phyloP scores from a whole-genome alignment of 2,888 invertebrate genomes.

The Ochropleura leucogaster region DNA sequence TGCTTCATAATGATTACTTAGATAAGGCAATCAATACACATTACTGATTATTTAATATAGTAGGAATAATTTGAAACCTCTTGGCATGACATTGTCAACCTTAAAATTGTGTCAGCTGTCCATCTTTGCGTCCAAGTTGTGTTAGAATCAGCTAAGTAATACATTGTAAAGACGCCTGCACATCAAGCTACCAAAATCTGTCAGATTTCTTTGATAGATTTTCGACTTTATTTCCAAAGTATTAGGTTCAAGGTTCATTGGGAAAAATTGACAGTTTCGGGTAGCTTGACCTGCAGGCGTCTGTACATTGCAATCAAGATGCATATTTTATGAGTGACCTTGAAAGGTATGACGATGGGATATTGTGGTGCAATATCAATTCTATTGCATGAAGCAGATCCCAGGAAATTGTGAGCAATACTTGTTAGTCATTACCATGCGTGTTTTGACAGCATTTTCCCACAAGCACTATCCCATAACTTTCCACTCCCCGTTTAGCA shows the following conservation, averaged over 20 bases:
- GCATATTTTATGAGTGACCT: conserved; percentile 38
- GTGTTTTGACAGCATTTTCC: conserved; percentile 33
- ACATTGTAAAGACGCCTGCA: too few species aligned
- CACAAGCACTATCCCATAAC: conserved; percentile 23
- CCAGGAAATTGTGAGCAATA: conserved; percentile 34
- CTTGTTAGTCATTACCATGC: conserved; percentile 26
- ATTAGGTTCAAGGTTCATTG: too few species aligned
- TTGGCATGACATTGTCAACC: conserved; percentile 7
- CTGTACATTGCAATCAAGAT: background rate
- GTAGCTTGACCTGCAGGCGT: too few species aligned
- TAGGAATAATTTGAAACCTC: conserved; percentile 11
- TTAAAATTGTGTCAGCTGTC: conserved; percentile 30
- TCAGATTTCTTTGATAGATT: too few species aligned
- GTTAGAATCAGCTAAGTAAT: conserved; percentile 15
- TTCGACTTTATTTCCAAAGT: too few species aligned
- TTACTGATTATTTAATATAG: conserved; percentile 27
- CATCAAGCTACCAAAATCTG: too few species aligned
- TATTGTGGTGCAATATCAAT: conserved; percentile 32
- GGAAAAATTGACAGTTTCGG: too few species aligned
- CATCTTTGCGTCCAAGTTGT: conserved; percentile 21
- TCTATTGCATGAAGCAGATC: conserved; percentile 18
- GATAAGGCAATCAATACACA: conserved; percentile 34
- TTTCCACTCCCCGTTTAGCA: conserved; percentile 9
- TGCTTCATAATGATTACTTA: conserved; percentile 16
- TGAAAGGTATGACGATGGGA: conserved; percentile 7